Evolutionary conservation across 2,888 invertebrate species (phyloP), one percentile per base, ranked within the genome.

Genomic region (Blastobasis adustella): DNA sequence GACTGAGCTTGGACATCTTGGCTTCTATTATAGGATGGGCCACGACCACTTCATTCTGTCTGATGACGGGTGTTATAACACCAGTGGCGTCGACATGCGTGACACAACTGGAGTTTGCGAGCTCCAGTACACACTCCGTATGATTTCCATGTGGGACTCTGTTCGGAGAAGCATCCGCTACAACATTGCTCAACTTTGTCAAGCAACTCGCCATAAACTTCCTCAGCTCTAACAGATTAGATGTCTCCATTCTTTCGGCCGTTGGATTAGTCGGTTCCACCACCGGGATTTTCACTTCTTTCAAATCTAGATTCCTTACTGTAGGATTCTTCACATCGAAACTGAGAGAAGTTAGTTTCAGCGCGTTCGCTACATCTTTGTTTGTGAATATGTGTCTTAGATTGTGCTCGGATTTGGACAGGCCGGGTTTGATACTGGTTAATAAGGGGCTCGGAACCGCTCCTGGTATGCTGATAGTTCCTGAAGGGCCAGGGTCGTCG

Each of bases 391-490:
- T 73, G 54, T 82, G 76, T 54, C 81, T 67, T 43, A 88, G 69
- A 52, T 69, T 83, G 52, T 87, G 86, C 59, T 88, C 87, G 1
- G 87, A 88, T 70, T 85, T 88, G 0, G 87, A 88, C 45, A 81
- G 61, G 0, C 83, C 81, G 50, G 78, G 63, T 4, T 67, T 50
- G 51, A 58, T 59, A 4, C 56, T 57, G 49, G 67, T 54, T 59
- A 67, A 75, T 0, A 61, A 57, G 4, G 54, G 65, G 5, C 60
- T 61, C 10, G 60, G 66, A 0, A 82, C 61, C 4, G 81, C 64
- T n/a, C 86, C 87, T 1, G 87, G 87, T 47, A 86, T 54, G 38
- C 65, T 56, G 40, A 62, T 55, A 4, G 66, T 52, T 40, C 71
- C 68, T n/a, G 85, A 85, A 5, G 84, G 83, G 10, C 86, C 86